A percentile compares a stretch with the other conserved stretches of the same genome.
Evolutionary conservation across 2,888 invertebrate genomes (phyloP).

Genomic region (Acanthosepion lycidas): DNA sequence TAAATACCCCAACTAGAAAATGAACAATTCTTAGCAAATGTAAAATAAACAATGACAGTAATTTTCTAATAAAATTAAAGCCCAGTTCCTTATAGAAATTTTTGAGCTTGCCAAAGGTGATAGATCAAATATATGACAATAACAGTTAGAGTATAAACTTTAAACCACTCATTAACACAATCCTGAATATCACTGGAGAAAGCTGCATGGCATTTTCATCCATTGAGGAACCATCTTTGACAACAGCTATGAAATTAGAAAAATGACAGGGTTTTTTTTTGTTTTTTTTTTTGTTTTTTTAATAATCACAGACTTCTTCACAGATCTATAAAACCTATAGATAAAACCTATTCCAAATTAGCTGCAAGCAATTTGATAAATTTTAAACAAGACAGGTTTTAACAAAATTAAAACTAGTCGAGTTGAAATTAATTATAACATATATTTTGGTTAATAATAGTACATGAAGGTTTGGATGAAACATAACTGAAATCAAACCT

Average conservation of each 20-base stretch:
- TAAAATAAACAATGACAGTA: background rate
- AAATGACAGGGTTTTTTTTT: background rate
- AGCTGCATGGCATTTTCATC: background rate
- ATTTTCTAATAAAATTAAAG: background rate
- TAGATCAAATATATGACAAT: background rate
- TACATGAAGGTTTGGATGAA: background rate
- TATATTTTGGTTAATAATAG: background rate
- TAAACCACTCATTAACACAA: conserved; percentile 7
- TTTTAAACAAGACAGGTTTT: background rate
- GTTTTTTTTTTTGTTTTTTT: too few relatives aligned
- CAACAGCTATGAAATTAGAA: background rate
- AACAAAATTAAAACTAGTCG: background rate
- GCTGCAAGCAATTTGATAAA: background rate
- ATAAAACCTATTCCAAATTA: background rate
- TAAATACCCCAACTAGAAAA: background rate
- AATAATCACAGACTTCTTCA: background rate
- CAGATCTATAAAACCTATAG: too few relatives aligned
- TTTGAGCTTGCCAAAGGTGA: background rate
- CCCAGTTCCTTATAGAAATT: background rate
- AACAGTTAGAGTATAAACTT: conserved; percentile 6
- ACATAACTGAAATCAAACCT: background rate
- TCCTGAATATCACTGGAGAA: background rate
- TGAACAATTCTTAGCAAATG: background rate
- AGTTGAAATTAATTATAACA: background rate
- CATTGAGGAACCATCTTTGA: background rate